Evolutionary conservation across 2,113 vertebrate species (phyloP).

Genomic region (Podarcis muralis): DNA sequence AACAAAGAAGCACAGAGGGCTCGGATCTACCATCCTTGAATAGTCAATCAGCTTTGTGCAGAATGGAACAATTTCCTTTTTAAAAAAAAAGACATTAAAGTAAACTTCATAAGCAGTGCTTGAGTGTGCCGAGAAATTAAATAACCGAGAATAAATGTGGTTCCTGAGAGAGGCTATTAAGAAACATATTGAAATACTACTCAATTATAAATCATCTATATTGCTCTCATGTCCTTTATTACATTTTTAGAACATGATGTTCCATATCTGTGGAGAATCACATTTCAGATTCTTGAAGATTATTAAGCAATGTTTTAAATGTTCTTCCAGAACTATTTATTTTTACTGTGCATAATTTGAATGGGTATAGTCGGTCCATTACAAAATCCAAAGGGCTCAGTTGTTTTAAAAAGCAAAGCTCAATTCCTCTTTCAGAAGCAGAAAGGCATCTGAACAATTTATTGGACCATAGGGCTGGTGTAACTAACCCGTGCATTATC

Average conservation of each 20-base stretch:
- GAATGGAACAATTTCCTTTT: neutral
- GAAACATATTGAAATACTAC: neutral
- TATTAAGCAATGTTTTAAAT: neutral
- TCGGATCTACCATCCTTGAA: neutral
- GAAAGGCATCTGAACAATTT: neutral
- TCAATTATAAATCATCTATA: neutral
- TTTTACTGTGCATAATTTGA: neutral
- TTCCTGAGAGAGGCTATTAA: neutral
- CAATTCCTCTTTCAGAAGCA: neutral
- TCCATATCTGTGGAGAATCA: neutral
- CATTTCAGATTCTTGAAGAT: neutral
- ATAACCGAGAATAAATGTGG: neutral
- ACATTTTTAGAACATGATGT: neutral
- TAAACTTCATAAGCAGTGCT: neutral
- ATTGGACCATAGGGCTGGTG: neutral
- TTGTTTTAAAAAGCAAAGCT: neutral
- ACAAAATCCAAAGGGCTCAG: neutral
- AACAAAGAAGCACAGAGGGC: neutral
- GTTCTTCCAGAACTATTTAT: neutral
- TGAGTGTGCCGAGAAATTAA: neutral
- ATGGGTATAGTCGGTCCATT: neutral
- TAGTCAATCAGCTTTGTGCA: neutral
- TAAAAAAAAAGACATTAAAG: neutral
- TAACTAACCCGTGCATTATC: too few species aligned
- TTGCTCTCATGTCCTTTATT: neutral